Base-by-base conservation (phyloP, 2,888 invertebrate species). In the Dusona sp. region DNA sequence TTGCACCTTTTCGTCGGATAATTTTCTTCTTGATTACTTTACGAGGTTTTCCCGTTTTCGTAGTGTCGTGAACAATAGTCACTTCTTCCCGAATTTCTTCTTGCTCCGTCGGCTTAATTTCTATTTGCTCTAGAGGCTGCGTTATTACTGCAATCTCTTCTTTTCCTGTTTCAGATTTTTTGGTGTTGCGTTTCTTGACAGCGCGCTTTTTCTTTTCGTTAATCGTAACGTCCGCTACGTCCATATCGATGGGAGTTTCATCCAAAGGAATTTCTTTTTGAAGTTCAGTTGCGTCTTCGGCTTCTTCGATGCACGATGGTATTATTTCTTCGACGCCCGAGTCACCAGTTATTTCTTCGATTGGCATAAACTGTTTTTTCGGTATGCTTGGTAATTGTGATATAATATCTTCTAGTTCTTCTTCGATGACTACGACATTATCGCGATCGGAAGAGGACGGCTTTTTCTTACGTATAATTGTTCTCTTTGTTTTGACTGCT, bases 1-100 rank as follows among this genome's bases (percentile, higher is more conserved):
- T 93, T 11, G 91, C 92, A n/a, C 94, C 94, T 77, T 94, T 91
- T 16, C 90, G 93, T 84, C 93, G 94, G 79, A 93, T 94, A 7
- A 94, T 92, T 13, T 91, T 93, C 87, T 93, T 93, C n/a, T 94
- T 94, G 33, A 90, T 94, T 72, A 81, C 89, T 89, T 87, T 93
- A 48, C 91, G 90, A 0, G 88, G 89, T 74, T 89, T 89, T 0
- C 89, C 89, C 25, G 88, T 85, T 7, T 75, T 77, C 3, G 90
- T 90, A 0, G 85, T 91, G 88, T 57, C 94, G 80, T 88, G 91
- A 88, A 25, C 91, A 84, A 86, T 93, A 0, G 89, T 90, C 0
- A 90, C 88, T 48, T 89, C 84, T 74, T 91, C 90, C 0, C 67
- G 82, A 1, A 89, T 81, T 33, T 90, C 88, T 7, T 89, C 94